Evolutionary conservation across 2,113 vertebrate genomes (phyloP).

Genomic region (Chroicocephalus ridibundus): DNA sequence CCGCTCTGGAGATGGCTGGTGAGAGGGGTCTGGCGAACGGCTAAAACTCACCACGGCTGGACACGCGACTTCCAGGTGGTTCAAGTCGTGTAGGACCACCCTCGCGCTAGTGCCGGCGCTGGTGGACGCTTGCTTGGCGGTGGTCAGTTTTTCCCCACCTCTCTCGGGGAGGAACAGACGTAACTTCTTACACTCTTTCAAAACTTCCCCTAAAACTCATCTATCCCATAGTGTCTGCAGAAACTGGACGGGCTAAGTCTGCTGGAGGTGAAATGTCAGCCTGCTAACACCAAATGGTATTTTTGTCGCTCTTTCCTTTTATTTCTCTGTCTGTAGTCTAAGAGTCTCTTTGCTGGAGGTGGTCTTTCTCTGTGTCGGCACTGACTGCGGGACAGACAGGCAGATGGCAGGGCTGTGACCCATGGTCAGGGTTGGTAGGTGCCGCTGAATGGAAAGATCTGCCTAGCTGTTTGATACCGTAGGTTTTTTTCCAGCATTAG

Average conservation of each 20-base stretch:
- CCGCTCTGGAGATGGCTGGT: background rate
- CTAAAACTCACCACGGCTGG: accelerated
- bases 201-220: background rate
- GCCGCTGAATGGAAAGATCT: background rate
- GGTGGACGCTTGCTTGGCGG: background rate
- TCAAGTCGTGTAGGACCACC: background rate
- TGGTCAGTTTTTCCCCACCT: background rate
- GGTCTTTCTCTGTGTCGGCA: background rate
- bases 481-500: background rate
- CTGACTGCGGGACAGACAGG: background rate
- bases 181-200: accelerated
- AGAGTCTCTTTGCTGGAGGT: background rate
- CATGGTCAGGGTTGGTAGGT: background rate
- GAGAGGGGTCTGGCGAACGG: background rate
- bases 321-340: background rate
- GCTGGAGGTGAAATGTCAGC: background rate
- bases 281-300: background rate
- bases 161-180: background rate
- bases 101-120: accelerated
- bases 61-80: background rate
- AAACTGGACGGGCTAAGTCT: background rate
- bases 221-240: background rate
- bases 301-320: background rate
- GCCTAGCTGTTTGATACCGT: background rate
- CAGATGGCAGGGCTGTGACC: background rate